phyloP scores from a whole-genome alignment of 2,113 vertebrate species.

The Neomonachus schauinslandi region DNA sequence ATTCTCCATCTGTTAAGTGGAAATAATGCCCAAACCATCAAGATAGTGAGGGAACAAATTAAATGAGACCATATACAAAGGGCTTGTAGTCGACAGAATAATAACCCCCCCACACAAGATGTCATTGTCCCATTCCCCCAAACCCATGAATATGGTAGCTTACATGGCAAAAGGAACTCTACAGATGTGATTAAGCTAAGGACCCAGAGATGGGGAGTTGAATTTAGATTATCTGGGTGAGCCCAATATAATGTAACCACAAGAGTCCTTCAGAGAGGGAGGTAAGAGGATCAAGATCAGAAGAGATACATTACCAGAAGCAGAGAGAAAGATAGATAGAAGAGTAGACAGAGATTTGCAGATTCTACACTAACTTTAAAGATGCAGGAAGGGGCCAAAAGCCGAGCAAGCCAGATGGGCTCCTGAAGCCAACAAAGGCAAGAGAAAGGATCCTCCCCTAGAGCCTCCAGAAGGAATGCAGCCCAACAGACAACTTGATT shows the following conservation, averaged over 20 bases:
- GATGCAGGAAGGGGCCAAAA: not conserved
- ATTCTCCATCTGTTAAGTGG: not conserved
- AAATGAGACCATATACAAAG: not conserved
- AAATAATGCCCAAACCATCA: not conserved
- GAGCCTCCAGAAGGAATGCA: not conserved
- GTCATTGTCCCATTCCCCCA: not conserved
- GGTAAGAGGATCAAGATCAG: not conserved
- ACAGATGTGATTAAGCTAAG: not conserved
- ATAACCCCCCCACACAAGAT: not conserved
- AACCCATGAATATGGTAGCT: not conserved
- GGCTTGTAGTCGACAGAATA: not conserved
- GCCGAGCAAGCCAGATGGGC: not conserved
- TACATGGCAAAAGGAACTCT: not conserved
- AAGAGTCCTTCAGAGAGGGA: not conserved
- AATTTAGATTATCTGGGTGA: not conserved
- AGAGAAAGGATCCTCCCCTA: not conserved
- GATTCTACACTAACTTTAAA: not conserved
- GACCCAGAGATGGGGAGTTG: not conserved
- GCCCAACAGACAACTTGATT: not conserved
- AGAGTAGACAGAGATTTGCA: not conserved
- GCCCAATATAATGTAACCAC: not conserved
- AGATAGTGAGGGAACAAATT: not conserved
- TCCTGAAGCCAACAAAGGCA: not conserved
- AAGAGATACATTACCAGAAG: not conserved
- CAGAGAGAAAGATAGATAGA: not conserved